Conservation (phyloP, 2,797 vertebrate species). For the Pseudomugil tenellus region DNA sequence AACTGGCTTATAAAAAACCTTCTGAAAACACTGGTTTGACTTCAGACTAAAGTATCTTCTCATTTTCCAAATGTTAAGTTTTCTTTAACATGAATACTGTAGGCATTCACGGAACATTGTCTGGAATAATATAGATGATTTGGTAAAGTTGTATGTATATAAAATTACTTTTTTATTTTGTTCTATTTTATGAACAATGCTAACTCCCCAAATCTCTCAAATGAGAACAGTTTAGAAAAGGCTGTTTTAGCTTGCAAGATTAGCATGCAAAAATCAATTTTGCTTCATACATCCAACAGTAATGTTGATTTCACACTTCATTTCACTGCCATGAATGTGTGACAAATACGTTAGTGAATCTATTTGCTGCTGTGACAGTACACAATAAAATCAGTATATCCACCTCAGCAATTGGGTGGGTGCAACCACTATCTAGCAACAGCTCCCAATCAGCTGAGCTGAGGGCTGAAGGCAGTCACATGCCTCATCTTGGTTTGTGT, state of each 20-base stretch:
- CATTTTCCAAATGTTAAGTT: neutral
- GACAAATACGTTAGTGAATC: conserved; percentile 18
- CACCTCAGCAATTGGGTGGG: conserved; percentile 56
- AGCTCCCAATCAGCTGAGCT: conserved; percentile 79
- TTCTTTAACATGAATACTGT: neutral
- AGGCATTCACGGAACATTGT: neutral
- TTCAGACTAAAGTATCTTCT: neutral
- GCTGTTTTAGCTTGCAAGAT: neutral
- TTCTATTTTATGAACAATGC: neutral
- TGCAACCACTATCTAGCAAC: conserved; percentile 48
- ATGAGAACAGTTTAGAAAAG: neutral
- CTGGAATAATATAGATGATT: neutral
- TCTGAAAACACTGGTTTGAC: neutral
- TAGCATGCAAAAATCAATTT: neutral
- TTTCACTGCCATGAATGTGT: conserved; percentile 18
- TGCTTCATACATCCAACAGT: neutral
- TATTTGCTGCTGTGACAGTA: conserved; percentile 57
- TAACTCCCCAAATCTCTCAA: neutral
- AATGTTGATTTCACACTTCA: neutral
- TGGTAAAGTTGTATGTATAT: neutral
- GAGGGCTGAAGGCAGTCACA: conserved; percentile 69
- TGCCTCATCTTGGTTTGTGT: conserved; percentile 66
- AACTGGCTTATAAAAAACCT: neutral
- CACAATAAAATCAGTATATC: conserved; percentile 29
- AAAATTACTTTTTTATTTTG: neutral